Base-by-base conservation (phyloP, 2,888 invertebrate genomes). In the Subacronicta megacephala region DNA sequence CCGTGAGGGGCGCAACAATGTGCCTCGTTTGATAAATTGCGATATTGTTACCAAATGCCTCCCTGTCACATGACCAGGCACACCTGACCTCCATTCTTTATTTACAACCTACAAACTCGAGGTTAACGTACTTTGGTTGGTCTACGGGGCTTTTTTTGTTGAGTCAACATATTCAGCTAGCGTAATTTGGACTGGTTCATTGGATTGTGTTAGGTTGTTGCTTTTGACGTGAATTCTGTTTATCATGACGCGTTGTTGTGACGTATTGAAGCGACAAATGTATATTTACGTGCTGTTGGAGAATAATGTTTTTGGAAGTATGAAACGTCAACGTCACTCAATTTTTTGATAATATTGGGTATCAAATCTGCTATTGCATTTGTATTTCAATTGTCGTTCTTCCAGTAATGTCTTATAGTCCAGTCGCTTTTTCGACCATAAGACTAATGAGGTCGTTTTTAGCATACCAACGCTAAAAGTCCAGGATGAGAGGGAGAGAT, bases 1-100 rank as follows among this genome's bases (percentile, higher is more conserved):
- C 55, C 67, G 80, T 76, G 79, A 83, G 87, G 90, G 90, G 87
- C 78, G 82, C 86, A 83, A 92, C 92, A 92, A 92, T 92, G 90
- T 85, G 85, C 85, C 88, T 92, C 92, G 89, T 92, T 92, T 92
- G 92, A 91, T 90, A 92, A 92, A 92, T 92, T 92, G 92, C 90
- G 87, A 89, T 90, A 92, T 92, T 92, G 92, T 92, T 88, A 80
- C 79, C 74, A 73, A 82, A 86, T 82, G 83, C 87, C 80, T 78
- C 80, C 80, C 81, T 83, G 80, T 81, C 79, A 75, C 66, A 69
- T 72, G 68, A 64, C 82, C 81, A 78, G 35, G 31, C n/a, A 56
- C 45, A 59, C 62, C 38, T 67, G 81, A 76, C 64, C 80, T 54
- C 36, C 17, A 54, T 35, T 54, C 54, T 46, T 35, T 55, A 36